Conservation (phyloP, 2,113 vertebrate species). For the Hemiscyllium ocellatum region DNA sequence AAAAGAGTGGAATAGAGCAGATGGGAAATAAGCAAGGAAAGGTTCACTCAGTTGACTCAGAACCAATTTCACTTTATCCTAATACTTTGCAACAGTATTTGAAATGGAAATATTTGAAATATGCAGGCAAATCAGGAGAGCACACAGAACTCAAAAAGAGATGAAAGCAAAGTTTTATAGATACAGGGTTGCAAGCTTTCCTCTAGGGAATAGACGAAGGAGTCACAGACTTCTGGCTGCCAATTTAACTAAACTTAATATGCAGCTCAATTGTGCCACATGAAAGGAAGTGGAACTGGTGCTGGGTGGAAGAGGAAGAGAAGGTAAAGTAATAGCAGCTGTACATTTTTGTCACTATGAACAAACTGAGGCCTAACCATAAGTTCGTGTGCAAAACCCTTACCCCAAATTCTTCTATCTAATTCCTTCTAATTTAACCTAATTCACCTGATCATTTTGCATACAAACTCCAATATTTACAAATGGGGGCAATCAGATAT, state of each 20-base stretch:
- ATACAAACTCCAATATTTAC: neutral
- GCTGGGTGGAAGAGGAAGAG: neutral
- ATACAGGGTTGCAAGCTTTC: neutral
- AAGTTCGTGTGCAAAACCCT: neutral
- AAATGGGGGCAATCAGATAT: neutral
- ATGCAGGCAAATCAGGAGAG: neutral
- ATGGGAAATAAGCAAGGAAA: neutral
- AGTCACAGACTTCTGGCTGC: neutral
- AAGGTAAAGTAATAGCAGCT: neutral
- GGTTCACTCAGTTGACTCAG: neutral
- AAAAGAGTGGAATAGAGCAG: neutral
- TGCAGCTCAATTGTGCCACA: neutral
- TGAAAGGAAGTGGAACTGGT: neutral
- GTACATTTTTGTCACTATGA: neutral
- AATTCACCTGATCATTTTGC: neutral
- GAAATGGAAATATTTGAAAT: neutral
- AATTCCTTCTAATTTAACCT: neutral
- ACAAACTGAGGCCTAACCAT: neutral
- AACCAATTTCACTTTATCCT: neutral
- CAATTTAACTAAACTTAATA: neutral
- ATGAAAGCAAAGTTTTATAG: neutral
- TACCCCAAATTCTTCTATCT: neutral
- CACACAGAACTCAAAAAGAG: neutral
- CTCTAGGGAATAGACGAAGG: neutral
- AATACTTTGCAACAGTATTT: neutral